Conservation (phyloP, 1,140 invertebrate species). For the Drosophila parabipectinata region DNA sequence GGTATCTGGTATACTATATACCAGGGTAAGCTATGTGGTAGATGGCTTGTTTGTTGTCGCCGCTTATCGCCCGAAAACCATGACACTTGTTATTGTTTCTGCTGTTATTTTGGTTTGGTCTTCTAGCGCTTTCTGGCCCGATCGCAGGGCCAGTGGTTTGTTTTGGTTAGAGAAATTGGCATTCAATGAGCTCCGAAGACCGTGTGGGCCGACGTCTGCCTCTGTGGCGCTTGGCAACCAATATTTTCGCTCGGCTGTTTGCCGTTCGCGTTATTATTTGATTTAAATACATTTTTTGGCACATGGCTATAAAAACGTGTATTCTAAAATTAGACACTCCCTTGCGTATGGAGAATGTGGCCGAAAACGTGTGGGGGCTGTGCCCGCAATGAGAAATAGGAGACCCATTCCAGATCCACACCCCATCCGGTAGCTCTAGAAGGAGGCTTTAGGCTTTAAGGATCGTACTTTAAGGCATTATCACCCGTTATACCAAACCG, state of each 20-base stretch:
- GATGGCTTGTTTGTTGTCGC: conserved; percentile 33
- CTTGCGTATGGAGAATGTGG: conserved; percentile 15
- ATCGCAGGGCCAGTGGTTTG: conserved; percentile 25
- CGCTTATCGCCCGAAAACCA: conserved; percentile 61
- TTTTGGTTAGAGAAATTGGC: conserved; percentile 42
- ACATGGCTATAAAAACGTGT: conserved; percentile 66
- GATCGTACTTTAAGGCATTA: conserved; percentile 56
- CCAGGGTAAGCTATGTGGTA: conserved; percentile 1
- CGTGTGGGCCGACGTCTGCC: conserved; percentile 22
- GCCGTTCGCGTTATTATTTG: conserved; percentile 17
- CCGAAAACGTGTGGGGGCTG: conserved; percentile 28
- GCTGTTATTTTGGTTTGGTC: conserved; percentile 25
- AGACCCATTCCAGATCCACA: neutral
- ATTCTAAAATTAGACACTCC: conserved; percentile 39
- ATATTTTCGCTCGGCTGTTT: conserved; percentile 13
- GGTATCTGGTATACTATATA: conserved; percentile 38
- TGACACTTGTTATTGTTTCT: conserved; percentile 45
- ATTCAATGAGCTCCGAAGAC: conserved; percentile 42
- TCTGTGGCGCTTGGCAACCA: conserved; percentile 56
- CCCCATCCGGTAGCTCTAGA: neutral
- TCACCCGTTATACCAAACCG: conserved; percentile 40
- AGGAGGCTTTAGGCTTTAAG: too few species aligned
- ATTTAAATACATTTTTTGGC: conserved; percentile 37
- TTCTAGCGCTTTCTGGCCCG: conserved; percentile 63
- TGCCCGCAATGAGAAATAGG: neutral